A percentile compares a stretch with the other conserved stretches of the same genome.
These are phyloP conservation scores for Choristoneura fumiferana DNA, from an alignment of 1,140 invertebrate genomes.

Conservation along the genomic window DNA sequence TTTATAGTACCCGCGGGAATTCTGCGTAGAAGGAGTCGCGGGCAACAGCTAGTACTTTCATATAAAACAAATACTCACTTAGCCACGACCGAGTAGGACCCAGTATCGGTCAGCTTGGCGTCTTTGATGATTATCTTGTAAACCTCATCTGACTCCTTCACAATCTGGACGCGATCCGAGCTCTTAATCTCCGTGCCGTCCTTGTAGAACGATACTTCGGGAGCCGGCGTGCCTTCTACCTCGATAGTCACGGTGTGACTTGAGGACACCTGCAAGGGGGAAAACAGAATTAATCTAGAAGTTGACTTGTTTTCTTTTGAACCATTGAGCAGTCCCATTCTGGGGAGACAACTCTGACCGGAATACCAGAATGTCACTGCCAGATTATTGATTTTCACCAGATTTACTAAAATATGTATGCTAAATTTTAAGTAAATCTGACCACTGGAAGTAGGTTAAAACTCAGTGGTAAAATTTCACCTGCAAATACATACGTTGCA, in stretches of 20 bases:
- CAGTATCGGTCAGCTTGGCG: constrained; percentile 90
- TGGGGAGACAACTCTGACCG: too few species aligned
- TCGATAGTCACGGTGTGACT: constrained; percentile 86
- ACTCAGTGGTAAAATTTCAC: too few species aligned
- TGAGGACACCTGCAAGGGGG: constrained; percentile 63
- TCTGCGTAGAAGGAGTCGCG: too few species aligned
- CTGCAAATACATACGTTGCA: too few species aligned
- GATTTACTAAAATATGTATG: too few species aligned
- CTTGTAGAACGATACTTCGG: constrained; percentile 91
- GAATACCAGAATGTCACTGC: too few species aligned
- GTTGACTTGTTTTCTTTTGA: neutral
- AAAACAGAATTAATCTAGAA: constrained; percentile 11
- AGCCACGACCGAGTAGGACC: constrained; percentile 95
- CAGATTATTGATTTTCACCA: too few species aligned
- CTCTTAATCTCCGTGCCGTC: constrained; percentile 87
- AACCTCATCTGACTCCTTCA: constrained; percentile 81
- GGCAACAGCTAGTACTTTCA: too few species aligned
- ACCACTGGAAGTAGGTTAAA: too few species aligned
- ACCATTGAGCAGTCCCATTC: too few species aligned
- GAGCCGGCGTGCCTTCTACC: constrained; percentile 90
- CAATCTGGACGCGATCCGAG: constrained; percentile 85
- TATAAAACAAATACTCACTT: constrained; percentile 69
- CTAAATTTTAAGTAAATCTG: too few species aligned
- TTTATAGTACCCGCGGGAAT: too few species aligned
- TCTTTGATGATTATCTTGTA: constrained; percentile 90